Evolutionary conservation across 1,140 invertebrate species (phyloP).

Genomic region (Aphidius ervi): DNA sequence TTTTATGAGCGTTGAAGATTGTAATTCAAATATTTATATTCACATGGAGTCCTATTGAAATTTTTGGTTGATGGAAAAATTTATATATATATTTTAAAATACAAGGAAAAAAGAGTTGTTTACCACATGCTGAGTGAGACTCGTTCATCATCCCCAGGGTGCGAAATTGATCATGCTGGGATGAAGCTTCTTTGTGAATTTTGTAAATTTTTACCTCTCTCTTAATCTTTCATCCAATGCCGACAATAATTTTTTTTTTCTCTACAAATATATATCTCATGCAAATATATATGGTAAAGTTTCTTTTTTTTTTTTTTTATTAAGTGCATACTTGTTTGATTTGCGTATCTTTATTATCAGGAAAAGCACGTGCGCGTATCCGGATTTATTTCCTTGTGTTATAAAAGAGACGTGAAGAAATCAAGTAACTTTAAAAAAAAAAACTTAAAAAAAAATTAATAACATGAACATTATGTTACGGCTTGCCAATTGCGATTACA

Average conservation of each 20-base stretch:
- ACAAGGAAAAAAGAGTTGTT: conserved; percentile 11
- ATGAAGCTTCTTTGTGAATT: conserved; percentile 12
- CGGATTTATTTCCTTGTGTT: too few relatives aligned
- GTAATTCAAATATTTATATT: conserved; percentile 49
- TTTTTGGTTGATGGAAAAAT: conserved; percentile 41
- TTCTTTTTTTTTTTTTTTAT: background rate
- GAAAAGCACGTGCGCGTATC: too few relatives aligned
- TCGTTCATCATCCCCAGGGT: conserved; percentile 43
- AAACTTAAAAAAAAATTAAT: too few relatives aligned
- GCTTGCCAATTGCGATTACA: background rate
- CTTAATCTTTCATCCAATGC: conserved; percentile 10
- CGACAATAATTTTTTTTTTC: too few relatives aligned
- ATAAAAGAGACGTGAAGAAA: too few relatives aligned
- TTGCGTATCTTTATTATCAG: too few relatives aligned
- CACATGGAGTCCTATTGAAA: conserved; percentile 28
- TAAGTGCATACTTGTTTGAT: background rate
- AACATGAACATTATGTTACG: conserved; percentile 21
- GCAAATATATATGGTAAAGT: background rate
- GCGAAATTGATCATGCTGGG: conserved; percentile 29
- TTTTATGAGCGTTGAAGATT: conserved; percentile 44
- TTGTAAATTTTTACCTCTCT: conserved; percentile 14
- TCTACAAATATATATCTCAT: too few relatives aligned
- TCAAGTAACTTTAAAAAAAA: too few relatives aligned
- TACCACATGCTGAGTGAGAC: conserved; percentile 44
- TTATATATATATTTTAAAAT: conserved; percentile 23